Evolutionary conservation across 2,113 vertebrate genomes (phyloP), one percentile per base, ranked within the genome.

Genomic region (Odocoileus virginianus): DNA sequence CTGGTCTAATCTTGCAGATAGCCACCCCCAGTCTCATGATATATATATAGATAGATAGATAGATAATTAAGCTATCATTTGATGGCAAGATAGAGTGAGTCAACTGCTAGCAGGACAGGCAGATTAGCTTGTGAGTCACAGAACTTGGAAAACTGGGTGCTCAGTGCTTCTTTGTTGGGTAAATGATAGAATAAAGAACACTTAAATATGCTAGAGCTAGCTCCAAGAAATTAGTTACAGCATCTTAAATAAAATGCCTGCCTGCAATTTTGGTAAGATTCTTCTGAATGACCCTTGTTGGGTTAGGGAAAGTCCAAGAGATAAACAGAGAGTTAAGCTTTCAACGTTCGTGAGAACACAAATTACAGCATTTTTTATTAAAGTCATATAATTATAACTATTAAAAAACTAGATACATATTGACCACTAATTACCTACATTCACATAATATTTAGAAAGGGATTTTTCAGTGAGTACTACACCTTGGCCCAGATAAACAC

Each of bases 341-440:
- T 30, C 25, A 57, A 2, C n/a, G 2, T 21, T 93, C 19, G 43
- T 7, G 6, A 67, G 17, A 85, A 97, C 87, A 45, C 21, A 84
- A 97, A 58, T 93, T 71, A 74, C 3, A 71, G 45, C 60, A 76
- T 91, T 76, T 89, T 71, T 95, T 93, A 87, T 71, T 93, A 93
- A 94, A 94, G 71, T 95, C 50, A 71, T 83, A 5, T 82, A 97
- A 95, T 97, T 91, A 89, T 93, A 52, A 86, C 33, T 84, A 87
- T 60, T 71, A 85, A 33, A 81, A 88, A 83, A n/a, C 50, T 93
- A 57, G 50, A 67, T 86, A 71, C 21, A 76, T 85, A 71, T 83
- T 96, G 71, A 96, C 85, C 82, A 58, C 57, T 89, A 96, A 94
- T 94, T 91, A 93, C 5, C 40, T 85, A 33, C 43, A 97, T 93